Base-by-base conservation (phyloP, 2,888 invertebrate species). In the Siphlonurus alternatus region DNA sequence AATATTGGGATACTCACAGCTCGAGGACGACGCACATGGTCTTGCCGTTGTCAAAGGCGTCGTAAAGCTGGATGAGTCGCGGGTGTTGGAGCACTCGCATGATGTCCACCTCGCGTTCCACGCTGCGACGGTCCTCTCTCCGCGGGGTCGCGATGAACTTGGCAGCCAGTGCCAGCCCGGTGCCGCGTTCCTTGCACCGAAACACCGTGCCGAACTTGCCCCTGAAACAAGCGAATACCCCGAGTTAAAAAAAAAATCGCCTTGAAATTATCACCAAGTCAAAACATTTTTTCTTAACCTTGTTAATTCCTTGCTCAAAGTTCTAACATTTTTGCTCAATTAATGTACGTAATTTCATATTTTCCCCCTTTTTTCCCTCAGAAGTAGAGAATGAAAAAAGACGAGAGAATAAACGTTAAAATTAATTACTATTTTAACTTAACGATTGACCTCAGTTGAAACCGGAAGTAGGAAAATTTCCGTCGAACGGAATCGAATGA, bases 141-240 rank as follows among this genome's bases (percentile, higher is more conserved):
- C 90, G 84, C 66, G 84, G 85, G 61, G 91, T 88, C 59, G 86
- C 86, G 69, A 98, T 91, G 74, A 94, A 89, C 79, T 98, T 98
- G 1, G 95, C 96, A 0, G 97, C 97, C 70, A 97, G 78, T 70
- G 85, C 83, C 63, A 92, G 77, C 0, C 89, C 88, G 0, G 87
- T 87, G 63, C 80, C 78, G 76, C 89, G 90, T 76, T 97, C 95
- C 63, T 82, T 83, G 77, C 96, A 97, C 73, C 87, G 85, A 79
- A 92, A 96, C 56, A 98, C 97, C 53, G 93, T 94, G 66, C 97
- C 97, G 77, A 97, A 97, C 82, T 96, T 96, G 2, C 97, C 97
- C 73, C 97, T 97, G 79, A 65, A 77, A 77, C 71, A 67, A 67
- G 64, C 65, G n/a, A n/a, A 65, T 65, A 66, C 63, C 65, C 65